These are phyloP conservation scores for Plutella xylostella DNA, from an alignment of 2,888 invertebrate species.

Conservation along the genomic window DNA sequence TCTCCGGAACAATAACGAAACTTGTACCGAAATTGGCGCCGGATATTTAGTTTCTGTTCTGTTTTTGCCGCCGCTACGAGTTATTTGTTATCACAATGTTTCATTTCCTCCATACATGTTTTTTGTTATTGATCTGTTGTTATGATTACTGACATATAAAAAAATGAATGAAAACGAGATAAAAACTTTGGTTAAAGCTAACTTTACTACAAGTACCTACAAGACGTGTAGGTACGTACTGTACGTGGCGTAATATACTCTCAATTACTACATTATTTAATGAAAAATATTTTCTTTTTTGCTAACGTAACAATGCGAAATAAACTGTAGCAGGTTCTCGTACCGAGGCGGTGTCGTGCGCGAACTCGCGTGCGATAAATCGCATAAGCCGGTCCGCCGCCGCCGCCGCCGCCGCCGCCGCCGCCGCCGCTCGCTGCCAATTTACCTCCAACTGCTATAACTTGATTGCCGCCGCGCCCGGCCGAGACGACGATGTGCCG, in stretches of 20 bases:
- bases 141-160: too few relatives aligned
- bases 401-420: not conserved
- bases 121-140: too few relatives aligned
- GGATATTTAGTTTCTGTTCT: not conserved
- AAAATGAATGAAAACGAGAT: too few relatives aligned
- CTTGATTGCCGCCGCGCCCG: not conserved
- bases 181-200: too few relatives aligned
- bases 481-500: not conserved
- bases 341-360: conserved; percentile 7
- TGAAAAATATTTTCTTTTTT: too few relatives aligned
- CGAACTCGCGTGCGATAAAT: conserved; percentile 22
- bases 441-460: not conserved
- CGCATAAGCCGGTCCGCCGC: conserved; percentile 11
- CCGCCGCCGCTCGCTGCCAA: not conserved
- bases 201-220: too few relatives aligned
- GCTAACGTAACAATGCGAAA: too few relatives aligned
- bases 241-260: not conserved
- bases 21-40: not conserved
- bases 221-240: not conserved
- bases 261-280: too few relatives aligned
- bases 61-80: not conserved
- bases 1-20: conserved; percentile 1
- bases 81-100: not conserved
- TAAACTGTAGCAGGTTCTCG: too few relatives aligned
- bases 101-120: not conserved